Percentiles rank a stretch among this genome's conserved stretches.
Evolutionary conservation across 2,113 vertebrate genomes (phyloP).

Genomic region (Cheirogaleus medius): DNA sequence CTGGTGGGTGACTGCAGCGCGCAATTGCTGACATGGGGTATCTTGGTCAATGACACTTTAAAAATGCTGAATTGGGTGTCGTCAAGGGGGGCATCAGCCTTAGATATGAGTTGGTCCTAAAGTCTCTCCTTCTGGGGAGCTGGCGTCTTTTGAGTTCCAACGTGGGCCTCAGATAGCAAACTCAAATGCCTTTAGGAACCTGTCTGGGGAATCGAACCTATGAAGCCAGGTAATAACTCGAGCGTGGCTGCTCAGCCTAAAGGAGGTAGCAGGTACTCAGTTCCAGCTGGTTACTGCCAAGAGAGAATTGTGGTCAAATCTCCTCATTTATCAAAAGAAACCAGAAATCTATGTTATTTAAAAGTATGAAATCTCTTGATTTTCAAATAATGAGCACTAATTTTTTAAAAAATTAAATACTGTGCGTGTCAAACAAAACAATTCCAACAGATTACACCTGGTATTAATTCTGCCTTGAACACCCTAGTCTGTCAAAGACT

Average conservation of each 20-base stretch:
- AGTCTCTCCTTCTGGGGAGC: neutral
- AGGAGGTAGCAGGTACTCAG: neutral
- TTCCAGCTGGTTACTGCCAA: neutral
- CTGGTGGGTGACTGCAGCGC: neutral
- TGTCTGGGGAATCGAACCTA: neutral
- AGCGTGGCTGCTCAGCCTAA: neutral
- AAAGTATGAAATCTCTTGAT: neutral
- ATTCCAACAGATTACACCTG: neutral
- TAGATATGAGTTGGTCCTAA: neutral
- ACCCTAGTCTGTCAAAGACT: neutral
- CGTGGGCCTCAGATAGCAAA: neutral
- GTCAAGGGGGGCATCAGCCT: neutral
- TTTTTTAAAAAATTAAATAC: neutral
- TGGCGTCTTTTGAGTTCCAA: neutral
- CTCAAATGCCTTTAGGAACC: neutral
- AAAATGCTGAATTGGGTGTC: neutral
- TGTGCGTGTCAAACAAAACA: neutral
- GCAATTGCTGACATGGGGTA: fast-evolving
- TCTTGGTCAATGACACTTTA: neutral
- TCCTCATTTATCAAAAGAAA: neutral
- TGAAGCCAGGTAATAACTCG: neutral
- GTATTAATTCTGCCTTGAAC: neutral
- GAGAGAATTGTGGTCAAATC: neutral
- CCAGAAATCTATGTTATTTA: neutral
- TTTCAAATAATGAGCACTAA: constrained; percentile 17